These are phyloP conservation scores for Orchesellides sinensis DNA, from an alignment of 2,888 invertebrate genomes.

Conservation along the genomic window DNA sequence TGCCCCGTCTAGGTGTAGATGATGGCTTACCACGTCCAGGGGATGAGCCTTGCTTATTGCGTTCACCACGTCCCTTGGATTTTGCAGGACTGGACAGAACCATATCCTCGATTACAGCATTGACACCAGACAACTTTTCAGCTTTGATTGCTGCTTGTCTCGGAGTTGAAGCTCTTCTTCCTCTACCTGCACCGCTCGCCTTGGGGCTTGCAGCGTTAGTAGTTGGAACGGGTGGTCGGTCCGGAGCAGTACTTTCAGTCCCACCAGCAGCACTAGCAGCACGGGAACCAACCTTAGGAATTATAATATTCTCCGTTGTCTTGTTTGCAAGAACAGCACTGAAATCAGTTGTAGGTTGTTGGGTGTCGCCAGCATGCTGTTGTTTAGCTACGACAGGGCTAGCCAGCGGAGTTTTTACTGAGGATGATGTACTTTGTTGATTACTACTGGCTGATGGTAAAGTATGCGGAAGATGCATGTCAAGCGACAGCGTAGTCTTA, in stretches of 20 bases:
- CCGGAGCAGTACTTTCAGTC: not conserved
- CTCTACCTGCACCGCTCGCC: slow-evolving; percentile 67
- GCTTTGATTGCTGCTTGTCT: slow-evolving; percentile 18
- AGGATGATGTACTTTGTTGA: not conserved
- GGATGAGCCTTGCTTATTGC: slow-evolving; percentile 52
- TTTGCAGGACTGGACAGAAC: slow-evolving; percentile 23
- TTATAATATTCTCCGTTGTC: slow-evolving; percentile 68
- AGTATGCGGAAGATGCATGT: slow-evolving; percentile 28
- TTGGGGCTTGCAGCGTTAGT: slow-evolving; percentile 42
- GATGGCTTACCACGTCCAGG: slow-evolving; percentile 61
- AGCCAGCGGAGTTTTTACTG: slow-evolving; percentile 48
- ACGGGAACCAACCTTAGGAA: slow-evolving; percentile 40
- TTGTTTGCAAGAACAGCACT: slow-evolving; percentile 69
- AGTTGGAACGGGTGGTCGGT: slow-evolving; percentile 30
- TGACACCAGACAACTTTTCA: slow-evolving; percentile 56
- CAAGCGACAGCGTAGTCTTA: slow-evolving; percentile 55
- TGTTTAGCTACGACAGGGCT: slow-evolving; percentile 39
- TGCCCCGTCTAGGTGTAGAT: slow-evolving; percentile 34
- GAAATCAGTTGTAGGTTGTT: slow-evolving; percentile 55
- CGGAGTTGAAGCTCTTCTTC: slow-evolving; percentile 63
- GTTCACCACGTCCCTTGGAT: slow-evolving; percentile 51
- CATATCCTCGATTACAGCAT: slow-evolving; percentile 61
- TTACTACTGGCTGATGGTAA: slow-evolving; percentile 7
- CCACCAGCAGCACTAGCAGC: not conserved
- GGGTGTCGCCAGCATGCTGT: not conserved